Percentiles rank a stretch among this genome's conserved stretches.
Evolutionary conservation across 1,140 invertebrate genomes (phyloP).

Genomic region (Drosophila ficusphila): DNA sequence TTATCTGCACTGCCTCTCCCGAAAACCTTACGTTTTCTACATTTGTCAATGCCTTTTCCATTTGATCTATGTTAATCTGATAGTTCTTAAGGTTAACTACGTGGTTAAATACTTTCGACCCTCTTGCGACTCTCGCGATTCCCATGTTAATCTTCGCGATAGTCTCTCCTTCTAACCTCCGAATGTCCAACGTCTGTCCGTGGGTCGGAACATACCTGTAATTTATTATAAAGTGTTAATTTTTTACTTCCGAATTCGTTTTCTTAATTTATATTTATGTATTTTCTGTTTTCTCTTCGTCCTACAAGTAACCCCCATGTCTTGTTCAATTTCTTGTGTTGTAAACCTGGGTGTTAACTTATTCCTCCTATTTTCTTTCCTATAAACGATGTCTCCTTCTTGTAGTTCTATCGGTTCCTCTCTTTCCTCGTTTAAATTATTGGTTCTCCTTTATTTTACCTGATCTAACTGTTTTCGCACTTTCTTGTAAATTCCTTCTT

Average conservation of each 20-base stretch:
- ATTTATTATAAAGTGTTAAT: neutral
- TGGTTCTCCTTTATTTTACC: neutral
- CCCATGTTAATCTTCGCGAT: neutral
- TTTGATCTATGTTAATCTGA: neutral
- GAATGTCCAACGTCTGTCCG: neutral
- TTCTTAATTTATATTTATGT: neutral
- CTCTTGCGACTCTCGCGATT: neutral
- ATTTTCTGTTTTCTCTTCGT: neutral
- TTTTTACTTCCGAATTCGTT: neutral
- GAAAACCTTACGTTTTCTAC: neutral
- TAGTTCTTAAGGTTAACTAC: neutral
- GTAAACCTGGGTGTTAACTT: conserved; percentile 3
- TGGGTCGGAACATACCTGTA: neutral
- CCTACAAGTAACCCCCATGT: neutral
- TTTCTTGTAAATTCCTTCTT: neutral
- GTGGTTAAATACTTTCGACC: neutral
- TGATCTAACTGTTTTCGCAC: neutral
- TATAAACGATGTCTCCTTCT: neutral
- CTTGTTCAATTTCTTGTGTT: neutral
- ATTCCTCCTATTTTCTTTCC: conserved; percentile 12
- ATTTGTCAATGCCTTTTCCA: neutral
- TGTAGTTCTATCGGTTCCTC: neutral
- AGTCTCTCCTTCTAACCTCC: neutral
- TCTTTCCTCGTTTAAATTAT: conserved; percentile 2
- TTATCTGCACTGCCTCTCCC: neutral